These are phyloP conservation scores for Oreochromis niloticus DNA, from an alignment of 2,113 vertebrate species.

Conservation along the genomic window DNA sequence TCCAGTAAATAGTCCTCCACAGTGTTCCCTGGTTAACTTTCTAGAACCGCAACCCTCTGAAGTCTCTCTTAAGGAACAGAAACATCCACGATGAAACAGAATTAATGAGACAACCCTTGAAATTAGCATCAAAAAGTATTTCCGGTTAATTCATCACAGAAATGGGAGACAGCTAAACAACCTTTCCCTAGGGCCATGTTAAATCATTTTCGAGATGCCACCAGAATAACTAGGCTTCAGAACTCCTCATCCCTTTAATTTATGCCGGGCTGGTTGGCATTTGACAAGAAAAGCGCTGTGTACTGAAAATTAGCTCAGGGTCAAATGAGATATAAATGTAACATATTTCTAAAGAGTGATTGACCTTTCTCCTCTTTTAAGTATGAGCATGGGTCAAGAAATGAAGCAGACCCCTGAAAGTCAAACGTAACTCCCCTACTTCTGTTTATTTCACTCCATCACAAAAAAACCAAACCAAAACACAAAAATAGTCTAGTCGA, in stretches of 20 bases:
- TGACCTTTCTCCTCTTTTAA: background rate
- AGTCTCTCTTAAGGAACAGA: conserved; percentile 23
- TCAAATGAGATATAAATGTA: conserved; percentile 10
- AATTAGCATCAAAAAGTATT: conserved; percentile 52
- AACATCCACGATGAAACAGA: conserved; percentile 27
- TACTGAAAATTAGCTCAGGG: conserved; percentile 17
- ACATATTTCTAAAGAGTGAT: background rate
- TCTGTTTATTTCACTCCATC: background rate
- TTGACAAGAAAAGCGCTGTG: conserved; percentile 2
- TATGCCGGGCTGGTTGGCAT: background rate
- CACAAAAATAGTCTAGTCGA: background rate
- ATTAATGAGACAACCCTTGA: conserved; percentile 50
- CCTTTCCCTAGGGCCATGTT: background rate
- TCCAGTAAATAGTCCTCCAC: background rate
- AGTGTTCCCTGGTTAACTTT: conserved; percentile 7
- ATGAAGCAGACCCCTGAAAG: background rate
- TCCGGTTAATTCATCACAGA: conserved; percentile 42
- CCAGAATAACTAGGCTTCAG: conserved; percentile 21
- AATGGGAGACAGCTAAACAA: background rate
- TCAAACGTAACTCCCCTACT: background rate
- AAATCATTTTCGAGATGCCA: conserved; percentile 33
- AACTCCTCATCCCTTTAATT: conserved; percentile 24
- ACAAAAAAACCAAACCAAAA: accelerated
- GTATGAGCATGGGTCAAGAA: background rate
- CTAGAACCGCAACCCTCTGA: conserved; percentile 12